Conservation (phyloP, 2,113 vertebrate species). For the Coreoperca whiteheadi region DNA sequence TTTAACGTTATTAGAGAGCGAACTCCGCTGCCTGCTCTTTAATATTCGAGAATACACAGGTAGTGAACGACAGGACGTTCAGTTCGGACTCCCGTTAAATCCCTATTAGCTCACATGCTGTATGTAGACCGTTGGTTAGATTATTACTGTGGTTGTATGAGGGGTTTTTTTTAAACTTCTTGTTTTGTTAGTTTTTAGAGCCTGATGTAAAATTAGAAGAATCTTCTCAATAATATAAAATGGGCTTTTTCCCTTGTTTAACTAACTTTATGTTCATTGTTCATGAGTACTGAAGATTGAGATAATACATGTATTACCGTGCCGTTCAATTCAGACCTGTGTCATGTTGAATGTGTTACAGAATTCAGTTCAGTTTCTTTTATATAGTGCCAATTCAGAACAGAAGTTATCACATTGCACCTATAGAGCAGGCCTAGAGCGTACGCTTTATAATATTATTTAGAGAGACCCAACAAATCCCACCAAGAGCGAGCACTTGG, state of each 20-base stretch:
- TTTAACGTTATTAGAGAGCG: too few species aligned
- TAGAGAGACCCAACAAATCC: too few species aligned
- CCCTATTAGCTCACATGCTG: not conserved
- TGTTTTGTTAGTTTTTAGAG: not conserved
- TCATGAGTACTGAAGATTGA: not conserved
- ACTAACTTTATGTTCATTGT: not conserved
- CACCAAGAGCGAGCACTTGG: too few species aligned
- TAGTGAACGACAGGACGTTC: not conserved
- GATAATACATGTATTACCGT: not conserved
- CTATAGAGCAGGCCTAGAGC: too few species aligned
- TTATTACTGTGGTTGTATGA: not conserved
- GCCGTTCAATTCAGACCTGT: not conserved
- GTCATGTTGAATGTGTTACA: not conserved
- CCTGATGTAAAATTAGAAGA: not conserved
- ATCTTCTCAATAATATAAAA: not conserved
- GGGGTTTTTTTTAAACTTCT: not conserved
- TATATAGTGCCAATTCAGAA: too few species aligned
- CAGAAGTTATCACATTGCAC: too few species aligned
- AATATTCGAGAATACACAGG: not conserved
- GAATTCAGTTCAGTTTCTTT: too few species aligned
- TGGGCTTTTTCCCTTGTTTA: not conserved
- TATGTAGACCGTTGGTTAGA: not conserved
- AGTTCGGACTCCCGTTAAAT: not conserved
- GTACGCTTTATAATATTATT: too few species aligned
- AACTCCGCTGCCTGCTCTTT: not conserved